phyloP scores from a whole-genome alignment of 2,888 invertebrate species.

The Heliconius aoede region DNA sequence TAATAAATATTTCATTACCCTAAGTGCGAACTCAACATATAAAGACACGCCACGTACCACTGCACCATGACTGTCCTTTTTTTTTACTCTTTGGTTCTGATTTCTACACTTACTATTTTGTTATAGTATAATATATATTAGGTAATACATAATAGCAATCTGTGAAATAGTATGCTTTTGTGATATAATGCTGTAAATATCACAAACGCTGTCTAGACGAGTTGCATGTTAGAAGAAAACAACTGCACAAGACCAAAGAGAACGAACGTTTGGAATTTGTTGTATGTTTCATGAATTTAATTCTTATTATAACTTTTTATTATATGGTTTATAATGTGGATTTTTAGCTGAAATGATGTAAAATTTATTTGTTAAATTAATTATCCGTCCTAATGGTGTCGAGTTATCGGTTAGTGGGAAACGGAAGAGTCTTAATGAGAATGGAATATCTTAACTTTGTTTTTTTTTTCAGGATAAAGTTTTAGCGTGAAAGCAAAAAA shows the following conservation, averaged over 20 bases:
- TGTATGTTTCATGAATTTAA: constrained; percentile 71
- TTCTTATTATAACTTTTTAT: too few species aligned
- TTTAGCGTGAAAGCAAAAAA: too few species aligned
- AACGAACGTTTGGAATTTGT: constrained; percentile 66
- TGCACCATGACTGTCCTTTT: too few species aligned
- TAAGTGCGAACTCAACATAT: too few species aligned
- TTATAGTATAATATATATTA: neutral
- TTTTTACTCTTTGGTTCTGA: too few species aligned
- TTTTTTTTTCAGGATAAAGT: too few species aligned
- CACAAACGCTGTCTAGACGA: constrained; percentile 43
- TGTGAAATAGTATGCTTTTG: constrained; percentile 10
- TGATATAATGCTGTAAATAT: constrained; percentile 27
- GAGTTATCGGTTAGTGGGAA: too few species aligned
- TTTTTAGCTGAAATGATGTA: neutral
- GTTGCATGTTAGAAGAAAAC: constrained; percentile 51
- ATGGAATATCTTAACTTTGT: too few species aligned
- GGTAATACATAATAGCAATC: constrained; percentile 21
- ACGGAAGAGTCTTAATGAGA: too few species aligned
- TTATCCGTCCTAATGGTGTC: too few species aligned
- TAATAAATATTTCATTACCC: too few species aligned
- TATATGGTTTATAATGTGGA: neutral
- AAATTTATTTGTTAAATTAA: neutral
- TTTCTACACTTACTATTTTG: neutral
- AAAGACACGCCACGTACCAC: too few species aligned
- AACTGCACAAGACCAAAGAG: constrained; percentile 61